Conservation (phyloP, 2,797 vertebrate species). For the Takifugu rubripes region DNA sequence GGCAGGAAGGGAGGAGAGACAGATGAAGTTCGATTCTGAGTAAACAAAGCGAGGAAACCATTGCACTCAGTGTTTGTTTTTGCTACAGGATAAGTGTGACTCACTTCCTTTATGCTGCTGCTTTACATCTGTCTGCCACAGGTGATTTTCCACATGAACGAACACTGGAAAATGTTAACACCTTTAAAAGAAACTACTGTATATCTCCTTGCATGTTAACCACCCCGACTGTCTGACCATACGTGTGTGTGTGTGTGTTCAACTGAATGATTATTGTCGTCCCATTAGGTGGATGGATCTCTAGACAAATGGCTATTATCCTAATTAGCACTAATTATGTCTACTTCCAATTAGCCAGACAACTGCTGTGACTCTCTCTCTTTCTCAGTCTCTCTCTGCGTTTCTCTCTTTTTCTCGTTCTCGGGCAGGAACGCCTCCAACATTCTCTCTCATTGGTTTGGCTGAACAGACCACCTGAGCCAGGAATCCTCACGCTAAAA, state of each 20-base stretch:
- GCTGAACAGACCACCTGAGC: slow-evolving; percentile 11
- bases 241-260: slow-evolving; percentile 15
- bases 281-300: slow-evolving; percentile 67
- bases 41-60: slow-evolving; percentile 39
- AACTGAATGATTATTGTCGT: slow-evolving; percentile 42
- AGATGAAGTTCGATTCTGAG: slow-evolving; percentile 33
- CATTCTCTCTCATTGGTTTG: slow-evolving; percentile 15
- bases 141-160: slow-evolving; percentile 6
- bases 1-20: slow-evolving; percentile 39
- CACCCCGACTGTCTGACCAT: slow-evolving; percentile 7
- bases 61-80: slow-evolving; percentile 38
- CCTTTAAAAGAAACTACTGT: slow-evolving; percentile 19
- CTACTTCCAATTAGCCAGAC: slow-evolving; percentile 65
- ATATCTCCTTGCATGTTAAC: slow-evolving; percentile 20
- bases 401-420: slow-evolving; percentile 7
- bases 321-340: slow-evolving; percentile 71
- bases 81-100: slow-evolving; percentile 24
- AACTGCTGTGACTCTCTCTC: slow-evolving; percentile 49
- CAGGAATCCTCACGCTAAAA: slow-evolving; percentile 27
- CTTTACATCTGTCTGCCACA: slow-evolving; percentile 9
- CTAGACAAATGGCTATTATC: slow-evolving; percentile 69
- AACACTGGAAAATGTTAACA: slow-evolving; percentile 6
- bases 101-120: slow-evolving; percentile 27
- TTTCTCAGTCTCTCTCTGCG: slow-evolving; percentile 23
- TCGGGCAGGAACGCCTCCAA: slow-evolving; percentile 24